These are phyloP conservation scores for Eupithecia insigniata DNA, from an alignment of 2,888 invertebrate species.

Conservation along the genomic window DNA sequence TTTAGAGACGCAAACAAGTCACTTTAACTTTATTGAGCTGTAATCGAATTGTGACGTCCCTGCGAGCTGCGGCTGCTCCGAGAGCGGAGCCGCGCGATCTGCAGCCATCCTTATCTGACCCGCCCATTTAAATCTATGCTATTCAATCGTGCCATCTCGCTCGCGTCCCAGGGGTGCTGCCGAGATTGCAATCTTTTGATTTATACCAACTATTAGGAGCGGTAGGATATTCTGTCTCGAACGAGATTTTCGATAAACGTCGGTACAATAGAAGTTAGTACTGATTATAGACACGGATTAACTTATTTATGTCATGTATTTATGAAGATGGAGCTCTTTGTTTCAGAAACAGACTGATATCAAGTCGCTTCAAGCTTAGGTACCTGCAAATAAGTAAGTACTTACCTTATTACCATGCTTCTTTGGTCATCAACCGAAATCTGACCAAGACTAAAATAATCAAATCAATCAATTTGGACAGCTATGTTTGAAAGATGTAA, in stretches of 20 bases:
- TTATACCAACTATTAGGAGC: conserved; percentile 85
- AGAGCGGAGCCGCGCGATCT: conserved; percentile 73
- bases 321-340: conserved; percentile 43
- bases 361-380: background rate
- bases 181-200: conserved; percentile 85
- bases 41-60: conserved; percentile 85
- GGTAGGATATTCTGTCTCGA: conserved; percentile 79
- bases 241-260: conserved; percentile 77
- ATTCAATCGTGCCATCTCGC: conserved; percentile 84
- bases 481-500: background rate
- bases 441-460: too few relatives aligned
- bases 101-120: conserved; percentile 82
- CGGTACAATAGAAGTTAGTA: conserved; percentile 76
- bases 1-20: conserved; percentile 84
- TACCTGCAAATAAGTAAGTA: background rate
- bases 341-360: conserved; percentile 24
- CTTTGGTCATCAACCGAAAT: background rate
- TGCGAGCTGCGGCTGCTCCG: conserved; percentile 64
- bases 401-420: background rate
- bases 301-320: conserved; percentile 56
- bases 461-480: background rate
- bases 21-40: conserved; percentile 85
- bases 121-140: conserved; percentile 84
- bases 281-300: conserved; percentile 79
- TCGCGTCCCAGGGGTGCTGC: conserved; percentile 83